phyloP scores from a whole-genome alignment of 2,888 invertebrate genomes.

The Dermolepida albohirtum region DNA sequence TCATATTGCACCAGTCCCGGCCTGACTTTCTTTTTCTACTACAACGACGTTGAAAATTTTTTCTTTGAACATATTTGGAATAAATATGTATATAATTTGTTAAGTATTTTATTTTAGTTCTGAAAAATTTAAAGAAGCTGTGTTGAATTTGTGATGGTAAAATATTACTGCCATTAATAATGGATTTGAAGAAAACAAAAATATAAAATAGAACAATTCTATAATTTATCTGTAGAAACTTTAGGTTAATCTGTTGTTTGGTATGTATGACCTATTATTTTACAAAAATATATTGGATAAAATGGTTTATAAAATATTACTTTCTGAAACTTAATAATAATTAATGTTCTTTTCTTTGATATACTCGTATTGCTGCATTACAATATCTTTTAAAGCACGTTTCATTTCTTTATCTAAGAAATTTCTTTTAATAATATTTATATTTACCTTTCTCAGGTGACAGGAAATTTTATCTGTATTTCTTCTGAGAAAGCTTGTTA shows the following conservation, averaged over 20 bases:
- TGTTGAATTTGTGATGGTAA: slow-evolving; percentile 5
- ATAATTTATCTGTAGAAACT: too few species aligned
- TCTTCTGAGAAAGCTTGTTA: too few species aligned
- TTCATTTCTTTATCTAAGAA: too few species aligned
- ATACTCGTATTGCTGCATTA: not conserved
- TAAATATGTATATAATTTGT: slow-evolving; percentile 2
- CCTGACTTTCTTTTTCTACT: slow-evolving; percentile 60
- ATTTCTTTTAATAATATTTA: too few species aligned
- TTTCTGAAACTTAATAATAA: not conserved
- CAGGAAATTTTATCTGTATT: too few species aligned
- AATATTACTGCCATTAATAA: slow-evolving; percentile 38
- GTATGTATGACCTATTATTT: too few species aligned
- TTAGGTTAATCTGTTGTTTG: too few species aligned
- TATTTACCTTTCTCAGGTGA: too few species aligned
- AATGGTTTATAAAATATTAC: not conserved
- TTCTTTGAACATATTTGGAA: slow-evolving; percentile 9
- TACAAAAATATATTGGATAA: too few species aligned
- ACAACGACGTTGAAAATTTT: slow-evolving; percentile 14
- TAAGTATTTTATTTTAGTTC: slow-evolving; percentile 32
- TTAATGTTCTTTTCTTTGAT: not conserved
- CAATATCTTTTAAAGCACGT: not conserved
- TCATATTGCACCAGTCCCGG: slow-evolving; percentile 69
- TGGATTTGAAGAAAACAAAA: slow-evolving; percentile 36
- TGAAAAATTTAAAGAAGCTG: slow-evolving; percentile 26
- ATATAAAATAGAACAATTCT: slow-evolving; percentile 35